These are phyloP conservation scores for Isoperla grammatica DNA, from an alignment of 2,888 invertebrate genomes.

Conservation along the genomic window DNA sequence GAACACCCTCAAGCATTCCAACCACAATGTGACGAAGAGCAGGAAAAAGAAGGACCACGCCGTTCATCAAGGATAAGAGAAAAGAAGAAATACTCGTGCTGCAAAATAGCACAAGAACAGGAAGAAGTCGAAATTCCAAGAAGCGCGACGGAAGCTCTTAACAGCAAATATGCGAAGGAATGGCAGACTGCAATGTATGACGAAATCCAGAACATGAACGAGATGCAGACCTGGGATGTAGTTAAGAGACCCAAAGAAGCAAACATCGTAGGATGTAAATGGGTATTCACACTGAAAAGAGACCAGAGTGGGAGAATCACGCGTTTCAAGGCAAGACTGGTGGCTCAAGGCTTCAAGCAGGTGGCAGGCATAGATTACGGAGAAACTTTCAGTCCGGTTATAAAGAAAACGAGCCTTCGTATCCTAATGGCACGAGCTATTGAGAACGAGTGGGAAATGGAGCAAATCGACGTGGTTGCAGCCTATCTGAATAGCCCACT, in stretches of 20 bases:
- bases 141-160: too few relatives aligned
- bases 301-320: not conserved
- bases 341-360: slow-evolving; percentile 23
- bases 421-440: slow-evolving; percentile 31
- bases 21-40: too few relatives aligned
- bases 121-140: too few relatives aligned
- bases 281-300: slow-evolving; percentile 8
- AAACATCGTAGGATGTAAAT: slow-evolving; percentile 14
- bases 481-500: slow-evolving; percentile 20
- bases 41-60: too few relatives aligned
- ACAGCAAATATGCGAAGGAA: too few relatives aligned
- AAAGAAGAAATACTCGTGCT: too few relatives aligned
- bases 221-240: not conserved
- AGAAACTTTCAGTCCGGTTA: slow-evolving; percentile 20
- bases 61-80: too few relatives aligned
- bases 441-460: slow-evolving; percentile 5
- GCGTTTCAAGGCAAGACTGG: slow-evolving; percentile 18
- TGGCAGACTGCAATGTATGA: too few relatives aligned
- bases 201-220: too few relatives aligned
- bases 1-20: too few relatives aligned
- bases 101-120: too few relatives aligned
- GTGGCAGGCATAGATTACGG: slow-evolving; percentile 15
- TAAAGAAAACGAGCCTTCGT: not conserved
- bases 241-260: not conserved
- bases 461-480: slow-evolving; percentile 21